These are phyloP conservation scores for Mamestra configurata DNA, from an alignment of 1,140 invertebrate species.

Conservation along the genomic window DNA sequence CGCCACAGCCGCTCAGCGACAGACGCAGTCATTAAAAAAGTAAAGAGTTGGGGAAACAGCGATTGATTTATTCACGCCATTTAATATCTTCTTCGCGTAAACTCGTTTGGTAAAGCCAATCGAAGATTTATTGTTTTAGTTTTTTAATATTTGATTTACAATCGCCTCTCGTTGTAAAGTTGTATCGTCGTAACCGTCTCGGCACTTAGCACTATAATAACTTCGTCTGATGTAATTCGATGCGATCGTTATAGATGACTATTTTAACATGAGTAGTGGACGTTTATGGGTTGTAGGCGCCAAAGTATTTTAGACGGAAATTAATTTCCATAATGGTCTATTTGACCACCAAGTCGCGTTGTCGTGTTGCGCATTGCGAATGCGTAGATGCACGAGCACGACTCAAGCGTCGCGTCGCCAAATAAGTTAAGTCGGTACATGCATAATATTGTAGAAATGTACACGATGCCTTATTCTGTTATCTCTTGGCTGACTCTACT, in stretches of 20 bases:
- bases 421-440: conserved; percentile 45
- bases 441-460: conserved; percentile 40
- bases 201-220: conserved; percentile 17
- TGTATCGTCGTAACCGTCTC: conserved; percentile 18
- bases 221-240: conserved; percentile 32
- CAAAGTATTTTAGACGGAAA: conserved; percentile 53
- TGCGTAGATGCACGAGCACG: conserved; percentile 34
- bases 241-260: conserved; percentile 11
- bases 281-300: conserved; percentile 43
- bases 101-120: conserved; percentile 50
- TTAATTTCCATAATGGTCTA: conserved; percentile 57
- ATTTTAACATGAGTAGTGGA: conserved; percentile 5
- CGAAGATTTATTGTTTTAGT: conserved; percentile 49
- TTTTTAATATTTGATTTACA: conserved; percentile 45
- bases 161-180: not conserved
- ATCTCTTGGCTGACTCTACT: conserved; percentile 39
- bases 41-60: conserved; percentile 69
- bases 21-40: conserved; percentile 66
- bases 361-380: conserved; percentile 47
- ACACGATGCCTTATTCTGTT: conserved; percentile 36
- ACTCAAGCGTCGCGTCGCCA: conserved; percentile 37
- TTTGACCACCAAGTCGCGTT: conserved; percentile 48
- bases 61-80: conserved; percentile 63
- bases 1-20: conserved; percentile 47
- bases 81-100: conserved; percentile 49